phyloP scores from a whole-genome alignment of 2,888 invertebrate genomes.

The Tryphoninae sp. region DNA sequence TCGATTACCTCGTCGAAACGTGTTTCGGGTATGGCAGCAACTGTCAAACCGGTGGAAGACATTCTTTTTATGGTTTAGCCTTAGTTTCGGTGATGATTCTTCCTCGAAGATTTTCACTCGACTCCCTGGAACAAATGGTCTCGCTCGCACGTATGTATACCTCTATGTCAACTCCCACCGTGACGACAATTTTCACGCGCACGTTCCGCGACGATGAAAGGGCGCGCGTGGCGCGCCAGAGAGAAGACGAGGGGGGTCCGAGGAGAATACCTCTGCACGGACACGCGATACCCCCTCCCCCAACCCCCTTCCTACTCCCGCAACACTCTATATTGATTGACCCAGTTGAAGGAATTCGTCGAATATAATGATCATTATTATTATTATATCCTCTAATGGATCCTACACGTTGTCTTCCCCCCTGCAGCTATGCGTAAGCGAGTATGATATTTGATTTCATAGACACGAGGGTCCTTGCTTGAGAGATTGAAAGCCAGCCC shows the following conservation, averaged over 20 bases:
- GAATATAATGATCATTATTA: constrained; percentile 55
- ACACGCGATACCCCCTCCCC: constrained; percentile 36
- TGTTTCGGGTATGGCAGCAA: constrained; percentile 81
- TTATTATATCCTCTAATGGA: constrained; percentile 36
- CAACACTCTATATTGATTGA: constrained; percentile 79
- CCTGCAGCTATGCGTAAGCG: constrained; percentile 10
- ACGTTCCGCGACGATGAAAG: constrained; percentile 66
- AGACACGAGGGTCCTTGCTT: too few relatives aligned
- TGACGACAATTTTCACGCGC: constrained; percentile 73
- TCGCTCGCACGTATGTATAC: constrained; percentile 21
- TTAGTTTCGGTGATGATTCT: background rate
- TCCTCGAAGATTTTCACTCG: constrained; percentile 7
- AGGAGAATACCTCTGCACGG: constrained; percentile 43
- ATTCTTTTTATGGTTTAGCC: constrained; percentile 64
- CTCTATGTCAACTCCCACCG: constrained; percentile 68
- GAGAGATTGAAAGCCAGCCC: background rate
- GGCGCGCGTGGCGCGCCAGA: constrained; percentile 53
- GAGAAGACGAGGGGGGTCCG: constrained; percentile 18
- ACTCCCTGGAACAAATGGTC: constrained; percentile 65
- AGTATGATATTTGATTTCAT: too few relatives aligned
- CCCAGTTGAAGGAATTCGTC: constrained; percentile 75
- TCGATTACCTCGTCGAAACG: constrained; percentile 86
- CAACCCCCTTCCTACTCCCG: constrained; percentile 39
- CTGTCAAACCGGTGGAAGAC: constrained; percentile 79
- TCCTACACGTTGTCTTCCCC: constrained; percentile 10